Percentiles rank a stretch among this genome's conserved stretches.
Conservation (phyloP, 2,888 invertebrate species). For the Cantharis flavilabris region DNA sequence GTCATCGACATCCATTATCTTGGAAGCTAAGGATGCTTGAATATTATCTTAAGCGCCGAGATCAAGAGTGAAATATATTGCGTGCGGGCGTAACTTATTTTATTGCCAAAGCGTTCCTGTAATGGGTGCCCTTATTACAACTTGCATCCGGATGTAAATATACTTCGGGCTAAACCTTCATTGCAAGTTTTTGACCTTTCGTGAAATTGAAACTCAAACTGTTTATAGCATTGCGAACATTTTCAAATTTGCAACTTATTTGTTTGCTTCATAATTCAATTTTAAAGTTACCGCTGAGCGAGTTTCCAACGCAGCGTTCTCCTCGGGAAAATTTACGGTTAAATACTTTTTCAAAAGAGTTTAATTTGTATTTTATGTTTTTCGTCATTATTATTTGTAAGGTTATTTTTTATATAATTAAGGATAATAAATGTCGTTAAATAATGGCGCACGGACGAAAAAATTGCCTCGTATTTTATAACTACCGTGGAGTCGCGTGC, state of each 20-base stretch:
- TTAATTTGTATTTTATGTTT: background rate
- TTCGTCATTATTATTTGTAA: background rate
- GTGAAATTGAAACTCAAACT: background rate
- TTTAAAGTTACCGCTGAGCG: background rate
- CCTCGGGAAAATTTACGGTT: background rate
- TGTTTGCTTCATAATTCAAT: background rate
- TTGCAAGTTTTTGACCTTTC: background rate
- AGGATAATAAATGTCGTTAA: slow-evolving; percentile 18
- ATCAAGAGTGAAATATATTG: background rate
- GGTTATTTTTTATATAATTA: slow-evolving; percentile 10
- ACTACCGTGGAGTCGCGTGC: slow-evolving; percentile 24
- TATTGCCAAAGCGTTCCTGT: background rate
- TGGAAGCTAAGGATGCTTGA: background rate
- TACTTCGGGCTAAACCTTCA: background rate
- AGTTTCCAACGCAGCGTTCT: background rate
- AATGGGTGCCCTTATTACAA: background rate
- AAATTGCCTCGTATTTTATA: slow-evolving; percentile 21
- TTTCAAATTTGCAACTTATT: background rate
- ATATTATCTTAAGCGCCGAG: background rate
- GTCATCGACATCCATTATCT: background rate
- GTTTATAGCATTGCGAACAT: background rate
- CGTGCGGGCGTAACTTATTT: background rate
- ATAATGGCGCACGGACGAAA: slow-evolving; percentile 17
- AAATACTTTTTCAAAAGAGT: background rate
- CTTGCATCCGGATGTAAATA: background rate